Base-by-base conservation (phyloP, 2,113 vertebrate species). In the Alligator sinensis region DNA sequence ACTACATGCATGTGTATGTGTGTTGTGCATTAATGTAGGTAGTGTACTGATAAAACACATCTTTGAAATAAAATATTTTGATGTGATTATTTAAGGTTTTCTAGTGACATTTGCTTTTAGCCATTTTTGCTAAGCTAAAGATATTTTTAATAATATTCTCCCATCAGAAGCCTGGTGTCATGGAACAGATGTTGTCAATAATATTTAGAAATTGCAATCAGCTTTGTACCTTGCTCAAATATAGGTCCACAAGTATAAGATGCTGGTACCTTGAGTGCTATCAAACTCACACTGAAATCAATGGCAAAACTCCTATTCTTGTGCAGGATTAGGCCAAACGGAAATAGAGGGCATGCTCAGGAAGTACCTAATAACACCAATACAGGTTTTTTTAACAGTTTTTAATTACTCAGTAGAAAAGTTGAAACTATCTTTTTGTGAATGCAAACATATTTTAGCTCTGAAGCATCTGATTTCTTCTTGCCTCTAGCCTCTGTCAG, bases 401-500 rank as follows among this genome's bases (percentile, higher is more conserved):
- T 87, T 94, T 98, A 98, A 98, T 98, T 98, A 97, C 91, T 93
- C 91, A 88, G 91, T 96, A 97, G 96, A 96, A 77, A 96, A 80
- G 95, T 92, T 28, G 86, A 92, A 94, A 74, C n/a, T 92, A 64
- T 94, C 87, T 94, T 92, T 96, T 97, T 78, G 72, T 81, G 92
- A 96, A 94, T 96, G 97, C 82, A 97, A 97, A 96, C 91, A 96
- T 24, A 86, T 92, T 96, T 86, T 88, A 96, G 75, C 92, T 96
- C 90, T 84, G 96, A 91, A 94, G 87, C 77, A 94, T 98, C 96
- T 97, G 97, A 97, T 98, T 97, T 97, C 88, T 97, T 97, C 79
- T 98, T 98, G 97, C 98, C 98, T 98, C 97, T 92, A 98, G 98
- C 97, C 98, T 97, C 97, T 98, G 98, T 98, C 98, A 98, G 95